Base-by-base conservation (phyloP, 2,888 invertebrate genomes). In the Cordilura impudica region DNA sequence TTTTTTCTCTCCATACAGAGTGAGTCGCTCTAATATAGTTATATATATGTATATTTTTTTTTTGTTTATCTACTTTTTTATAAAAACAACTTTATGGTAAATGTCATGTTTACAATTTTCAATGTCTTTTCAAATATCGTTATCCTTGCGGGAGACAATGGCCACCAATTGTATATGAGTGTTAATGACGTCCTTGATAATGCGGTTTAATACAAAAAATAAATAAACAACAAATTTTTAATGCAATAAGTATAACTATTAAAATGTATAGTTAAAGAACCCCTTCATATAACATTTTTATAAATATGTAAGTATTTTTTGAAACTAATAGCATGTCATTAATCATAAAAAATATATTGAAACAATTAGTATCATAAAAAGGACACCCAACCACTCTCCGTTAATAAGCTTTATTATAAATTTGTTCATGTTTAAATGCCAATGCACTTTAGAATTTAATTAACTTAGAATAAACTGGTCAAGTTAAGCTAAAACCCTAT, bases 241-340 rank as follows among this genome's bases (percentile, higher is more conserved):
- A 43, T 49, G 26, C 39, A 26, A 26, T 29, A 23, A 4, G 43
- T 7, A 10, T 31, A 39, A 39, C 18, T 23, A 53, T 51, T 53
- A 26, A 43, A 53, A 43, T 56, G 58, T n/a, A n/a, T n/a, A n/a
- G 23, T 10, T 54, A 61, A 31, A 51, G 26, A 4, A 19, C 47
- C 45, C 54, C 12, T 26, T 21, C 35, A 29, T 16, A 4, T 60
- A 12, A 18, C 26, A 16, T 18, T 61, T 43, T 60, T 1, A 45
- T 69, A 21, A 43, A 53, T 8, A 29, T n/a, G n/a, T n/a, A 29
- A 23, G 29, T 8, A 3, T 23, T 14, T 43, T 35, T 60, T 43
- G n/a, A 39, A 60, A 60, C 53, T 29, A 76, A 76, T 76, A 65
- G 51, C 76, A 76, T 49, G 58, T 58, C 65, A 63, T 65, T 70